These are phyloP conservation scores for Trachelus iudaicus DNA, from an alignment of 2,888 invertebrate genomes.

Conservation along the genomic window DNA sequence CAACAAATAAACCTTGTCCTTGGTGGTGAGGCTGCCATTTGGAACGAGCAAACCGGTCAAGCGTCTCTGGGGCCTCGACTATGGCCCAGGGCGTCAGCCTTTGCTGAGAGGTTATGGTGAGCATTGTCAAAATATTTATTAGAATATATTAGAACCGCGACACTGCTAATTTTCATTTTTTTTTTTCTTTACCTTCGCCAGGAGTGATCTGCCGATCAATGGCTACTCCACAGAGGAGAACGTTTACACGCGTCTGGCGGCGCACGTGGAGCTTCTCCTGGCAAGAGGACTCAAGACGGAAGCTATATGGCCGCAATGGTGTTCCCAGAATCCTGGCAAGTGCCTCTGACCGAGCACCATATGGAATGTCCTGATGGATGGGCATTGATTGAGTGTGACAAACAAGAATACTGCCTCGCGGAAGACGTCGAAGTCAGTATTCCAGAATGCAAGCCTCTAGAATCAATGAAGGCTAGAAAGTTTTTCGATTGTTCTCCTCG, in stretches of 20 bases:
- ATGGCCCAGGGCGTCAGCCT: constrained; percentile 85
- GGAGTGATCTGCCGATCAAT: constrained; percentile 69
- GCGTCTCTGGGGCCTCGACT: constrained; percentile 80
- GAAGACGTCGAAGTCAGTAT: no score
- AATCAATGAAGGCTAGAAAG: no score
- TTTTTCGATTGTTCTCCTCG: no score
- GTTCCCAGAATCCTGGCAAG: constrained; percentile 79
- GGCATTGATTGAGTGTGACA: no score
- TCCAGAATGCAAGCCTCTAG: no score
- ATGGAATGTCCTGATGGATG: no score
- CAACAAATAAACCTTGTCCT: constrained; percentile 65
- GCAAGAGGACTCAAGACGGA: constrained; percentile 75
- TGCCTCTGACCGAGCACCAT: constrained; percentile 69
- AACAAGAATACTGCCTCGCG: no score
- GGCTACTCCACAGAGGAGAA: constrained; percentile 68
- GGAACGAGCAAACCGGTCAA: constrained; percentile 86
- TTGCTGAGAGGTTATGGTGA: constrained; percentile 83
- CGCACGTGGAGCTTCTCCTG: constrained; percentile 74
- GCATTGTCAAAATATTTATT: constrained; percentile 32
- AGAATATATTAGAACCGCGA: not conserved
- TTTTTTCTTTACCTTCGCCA: constrained; percentile 31
- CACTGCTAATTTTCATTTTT: not conserved
- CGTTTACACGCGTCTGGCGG: constrained; percentile 77
- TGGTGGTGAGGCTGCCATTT: constrained; percentile 86
- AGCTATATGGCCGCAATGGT: constrained; percentile 83